phyloP scores from a whole-genome alignment of 64 coral and sea anemone genomes.

The Cladopsammia gracilis region DNA sequence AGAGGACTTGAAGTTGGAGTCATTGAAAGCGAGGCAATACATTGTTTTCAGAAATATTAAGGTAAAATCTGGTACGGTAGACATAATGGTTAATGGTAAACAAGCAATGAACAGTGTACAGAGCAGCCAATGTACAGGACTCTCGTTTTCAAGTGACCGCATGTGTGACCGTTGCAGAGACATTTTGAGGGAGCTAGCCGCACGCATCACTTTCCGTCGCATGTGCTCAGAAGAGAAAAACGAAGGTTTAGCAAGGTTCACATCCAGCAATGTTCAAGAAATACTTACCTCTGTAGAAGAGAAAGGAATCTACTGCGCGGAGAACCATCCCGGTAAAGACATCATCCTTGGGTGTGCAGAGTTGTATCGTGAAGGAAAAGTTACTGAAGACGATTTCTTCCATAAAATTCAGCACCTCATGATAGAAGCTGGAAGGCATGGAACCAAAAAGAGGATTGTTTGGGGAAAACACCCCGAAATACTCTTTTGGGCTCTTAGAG shows the following conservation, averaged over 20 bases:
- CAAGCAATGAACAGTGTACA: constrained; percentile 3
- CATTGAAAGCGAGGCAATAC: neutral
- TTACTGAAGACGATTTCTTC: neutral
- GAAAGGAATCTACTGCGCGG: neutral
- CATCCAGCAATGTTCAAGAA: neutral
- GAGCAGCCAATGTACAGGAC: constrained; percentile 11
- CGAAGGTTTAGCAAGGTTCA: neutral
- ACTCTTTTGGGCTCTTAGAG: neutral
- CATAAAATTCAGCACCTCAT: neutral
- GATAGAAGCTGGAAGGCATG: constrained; percentile 26
- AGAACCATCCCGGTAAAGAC: constrained; percentile 1
- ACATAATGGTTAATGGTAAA: constrained; percentile 22
- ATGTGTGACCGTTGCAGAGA: neutral
- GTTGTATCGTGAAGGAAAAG: neutral
- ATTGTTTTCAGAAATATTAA: neutral
- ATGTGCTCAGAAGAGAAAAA: too few relatives aligned
- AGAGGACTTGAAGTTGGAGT: neutral
- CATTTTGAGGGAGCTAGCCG: neutral
- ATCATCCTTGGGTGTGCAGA: neutral
- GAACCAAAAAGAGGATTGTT: neutral
- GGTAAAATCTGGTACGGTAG: neutral
- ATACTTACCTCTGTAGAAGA: neutral
- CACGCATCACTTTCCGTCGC: neutral
- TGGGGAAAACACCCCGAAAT: constrained; percentile 19
- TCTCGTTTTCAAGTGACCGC: neutral